A percentile compares a stretch with the other conserved stretches of the same genome.
Evolutionary conservation across 2,888 invertebrate species (phyloP).

Genomic region (Cheilosia scutellata): DNA sequence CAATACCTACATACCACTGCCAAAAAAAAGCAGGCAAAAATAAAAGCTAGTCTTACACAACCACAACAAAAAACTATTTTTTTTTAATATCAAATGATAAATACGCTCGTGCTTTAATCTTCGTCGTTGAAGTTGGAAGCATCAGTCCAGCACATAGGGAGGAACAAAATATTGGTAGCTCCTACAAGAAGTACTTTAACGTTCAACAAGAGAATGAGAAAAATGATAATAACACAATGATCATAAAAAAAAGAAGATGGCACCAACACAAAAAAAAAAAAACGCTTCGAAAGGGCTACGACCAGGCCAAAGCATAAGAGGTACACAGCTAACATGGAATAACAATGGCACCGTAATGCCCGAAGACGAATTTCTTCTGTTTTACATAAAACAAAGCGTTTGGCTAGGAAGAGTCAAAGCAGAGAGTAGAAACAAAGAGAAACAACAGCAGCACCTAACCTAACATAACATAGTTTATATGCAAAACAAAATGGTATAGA

Average conservation of each 20-base stretch:
- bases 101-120: slow-evolving; percentile 38
- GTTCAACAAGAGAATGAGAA: slow-evolving; percentile 24
- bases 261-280: slow-evolving; percentile 12
- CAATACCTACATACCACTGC: slow-evolving; percentile 18
- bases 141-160: slow-evolving; percentile 33
- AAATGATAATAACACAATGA: slow-evolving; percentile 34
- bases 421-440: slow-evolving; percentile 47
- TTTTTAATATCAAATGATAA: slow-evolving; percentile 30
- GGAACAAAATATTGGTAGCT: slow-evolving; percentile 43
- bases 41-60: slow-evolving; percentile 13
- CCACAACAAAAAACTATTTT: background rate
- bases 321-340: slow-evolving; percentile 53
- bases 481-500: slow-evolving; percentile 25
- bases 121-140: slow-evolving; percentile 35
- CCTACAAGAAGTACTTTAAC: slow-evolving; percentile 46
- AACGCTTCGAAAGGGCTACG: slow-evolving; percentile 25
- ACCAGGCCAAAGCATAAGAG: slow-evolving; percentile 29
- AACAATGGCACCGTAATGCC: slow-evolving; percentile 59
- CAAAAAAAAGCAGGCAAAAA: background rate
- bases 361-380: slow-evolving; percentile 66
- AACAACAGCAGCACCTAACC: slow-evolving; percentile 17
- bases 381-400: slow-evolving; percentile 59
- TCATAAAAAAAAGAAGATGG: slow-evolving; percentile 12
- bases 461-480: background rate
- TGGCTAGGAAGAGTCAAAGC: slow-evolving; percentile 13